Evolutionary conservation across 2,113 vertebrate species (phyloP).

Genomic region (Diglossa brunneiventris): DNA sequence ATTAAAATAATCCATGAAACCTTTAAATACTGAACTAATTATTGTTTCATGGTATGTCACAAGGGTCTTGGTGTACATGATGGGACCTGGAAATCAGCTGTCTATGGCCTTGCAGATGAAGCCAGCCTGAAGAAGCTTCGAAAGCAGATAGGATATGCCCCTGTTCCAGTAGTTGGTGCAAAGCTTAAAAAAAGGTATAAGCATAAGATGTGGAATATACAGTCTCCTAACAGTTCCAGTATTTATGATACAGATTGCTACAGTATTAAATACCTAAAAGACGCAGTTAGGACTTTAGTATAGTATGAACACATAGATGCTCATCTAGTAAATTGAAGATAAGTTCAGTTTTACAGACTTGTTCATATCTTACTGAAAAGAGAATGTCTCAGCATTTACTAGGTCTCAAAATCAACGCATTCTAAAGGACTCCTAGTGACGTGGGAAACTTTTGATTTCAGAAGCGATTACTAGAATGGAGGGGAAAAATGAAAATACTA

Average conservation of each 20-base stretch:
- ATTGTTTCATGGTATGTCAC: neutral
- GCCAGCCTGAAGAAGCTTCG: slow-evolving; percentile 13
- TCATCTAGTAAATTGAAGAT: neutral
- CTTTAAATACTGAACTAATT: neutral
- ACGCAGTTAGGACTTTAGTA: neutral
- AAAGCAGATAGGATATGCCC: slow-evolving; percentile 7
- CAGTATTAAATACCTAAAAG: neutral
- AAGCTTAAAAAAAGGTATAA: slow-evolving; percentile 31
- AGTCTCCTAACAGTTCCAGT: neutral
- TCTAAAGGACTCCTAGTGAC: neutral
- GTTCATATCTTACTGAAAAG: neutral
- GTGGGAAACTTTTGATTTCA: neutral
- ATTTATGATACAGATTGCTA: neutral
- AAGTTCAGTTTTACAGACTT: neutral
- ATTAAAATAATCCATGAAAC: neutral
- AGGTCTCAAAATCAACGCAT: neutral
- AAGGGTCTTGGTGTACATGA: neutral
- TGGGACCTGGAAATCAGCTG: slow-evolving; percentile 40
- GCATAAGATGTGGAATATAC: neutral
- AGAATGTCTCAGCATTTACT: neutral
- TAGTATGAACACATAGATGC: neutral
- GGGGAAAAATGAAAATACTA: neutral
- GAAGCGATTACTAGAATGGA: neutral
- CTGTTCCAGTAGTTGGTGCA: slow-evolving; percentile 27
- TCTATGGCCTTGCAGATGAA: slow-evolving; percentile 18